Base-by-base conservation (phyloP, 2,113 vertebrate species). In the Corythornis madagascariensis region DNA sequence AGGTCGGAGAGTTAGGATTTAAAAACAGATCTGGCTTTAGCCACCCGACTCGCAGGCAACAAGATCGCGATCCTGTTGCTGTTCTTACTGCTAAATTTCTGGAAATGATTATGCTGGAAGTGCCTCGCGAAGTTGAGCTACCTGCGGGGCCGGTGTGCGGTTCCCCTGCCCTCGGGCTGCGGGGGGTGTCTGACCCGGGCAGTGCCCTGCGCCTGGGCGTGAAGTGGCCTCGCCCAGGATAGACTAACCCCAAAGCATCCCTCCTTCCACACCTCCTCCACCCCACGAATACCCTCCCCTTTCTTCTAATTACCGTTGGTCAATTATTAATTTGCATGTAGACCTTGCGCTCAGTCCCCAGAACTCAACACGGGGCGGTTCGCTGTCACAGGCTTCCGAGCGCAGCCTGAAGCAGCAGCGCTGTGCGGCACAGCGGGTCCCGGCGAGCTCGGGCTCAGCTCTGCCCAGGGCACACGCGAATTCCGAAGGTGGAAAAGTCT, bases 301-400 rank as follows among this genome's bases (percentile, higher is more conserved):
- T 87, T 64, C 83, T 47, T 48, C 94, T 86, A 84, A 94, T 95
- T 94, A 92, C 71, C 84, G 91, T 52, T 72, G 88, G 93, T 92
- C 91, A 93, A 90, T 93, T 95, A 92, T 95, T 93, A 96, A 95
- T 96, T 95, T 92, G 91, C 92, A 88, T 92, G 87, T 83, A 96
- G 91, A 84, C 57, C 61, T 88, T 70, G 80, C 64, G 83, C 91
- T 89, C 81, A 94, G 93, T 60, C 86, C 92, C 60, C 61, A 22
- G 57, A 73, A 86, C 81, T 59, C 35, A 83, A 59, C 47, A 19
- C 77, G 7, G 42, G 87, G 55, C 13, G 61, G 43, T 96, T 97
- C 95, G 94, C 90, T 95, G 77, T 28, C 92, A 64, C 91, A 33
- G 85, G 95, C 92, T 97, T 95, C 70, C 93, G 88, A 28, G 29